Evolutionary conservation across 2,888 invertebrate genomes (phyloP).

Genomic region (Drosophila hamatofila): DNA sequence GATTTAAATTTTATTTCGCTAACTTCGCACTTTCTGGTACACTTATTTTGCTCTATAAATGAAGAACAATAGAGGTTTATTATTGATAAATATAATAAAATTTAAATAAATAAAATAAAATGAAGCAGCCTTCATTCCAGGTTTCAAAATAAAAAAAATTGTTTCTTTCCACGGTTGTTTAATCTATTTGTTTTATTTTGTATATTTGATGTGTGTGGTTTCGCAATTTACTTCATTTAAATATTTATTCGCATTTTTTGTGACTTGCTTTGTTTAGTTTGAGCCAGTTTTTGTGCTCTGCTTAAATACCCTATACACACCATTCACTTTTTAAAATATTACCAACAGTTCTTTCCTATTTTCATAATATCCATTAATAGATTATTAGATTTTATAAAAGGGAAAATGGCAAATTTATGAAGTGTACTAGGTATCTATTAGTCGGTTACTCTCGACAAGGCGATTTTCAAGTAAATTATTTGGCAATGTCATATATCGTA

Average conservation of each 20-base stretch:
- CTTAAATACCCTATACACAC: not conserved
- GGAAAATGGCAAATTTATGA: no score
- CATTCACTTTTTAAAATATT: not conserved
- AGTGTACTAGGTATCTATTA: not conserved
- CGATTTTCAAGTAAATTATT: not conserved
- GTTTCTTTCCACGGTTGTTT: not conserved
- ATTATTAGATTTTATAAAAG: no score
- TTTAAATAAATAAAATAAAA: conserved; percentile 25
- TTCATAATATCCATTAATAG: no score
- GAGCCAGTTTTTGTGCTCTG: conserved; percentile 1
- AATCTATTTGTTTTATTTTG: conserved; percentile 14
- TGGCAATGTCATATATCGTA: conserved; percentile 12
- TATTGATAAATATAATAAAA: no score
- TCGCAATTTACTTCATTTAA: conserved; percentile 18
- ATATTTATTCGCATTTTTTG: conserved; percentile 14
- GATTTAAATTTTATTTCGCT: conserved; percentile 20
- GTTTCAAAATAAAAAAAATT: conserved; percentile 30
- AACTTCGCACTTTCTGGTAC: conserved; percentile 19
- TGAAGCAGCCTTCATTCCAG: conserved; percentile 33
- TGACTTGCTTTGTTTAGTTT: conserved; percentile 19
- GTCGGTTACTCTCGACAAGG: not conserved
- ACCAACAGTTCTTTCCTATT: no score
- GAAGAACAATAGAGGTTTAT: conserved; percentile 20
- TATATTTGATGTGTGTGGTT: not conserved
- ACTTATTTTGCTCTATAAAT: not conserved